phyloP scores from a whole-genome alignment of 2,797 vertebrate species.

The Lepus townsendii region DNA sequence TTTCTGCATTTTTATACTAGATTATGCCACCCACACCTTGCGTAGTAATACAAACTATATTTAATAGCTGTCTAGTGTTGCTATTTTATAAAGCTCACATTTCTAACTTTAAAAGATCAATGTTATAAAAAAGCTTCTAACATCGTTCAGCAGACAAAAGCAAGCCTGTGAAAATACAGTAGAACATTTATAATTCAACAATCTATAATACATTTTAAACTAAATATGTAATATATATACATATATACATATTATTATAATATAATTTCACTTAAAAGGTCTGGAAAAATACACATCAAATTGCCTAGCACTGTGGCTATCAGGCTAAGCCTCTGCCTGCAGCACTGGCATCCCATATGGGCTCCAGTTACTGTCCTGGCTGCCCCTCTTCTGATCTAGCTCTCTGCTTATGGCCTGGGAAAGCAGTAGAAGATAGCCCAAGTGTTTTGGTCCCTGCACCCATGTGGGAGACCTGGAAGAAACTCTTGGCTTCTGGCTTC shows the following conservation, averaged over 20 bases:
- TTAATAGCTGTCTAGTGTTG: neutral
- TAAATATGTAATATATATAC: neutral
- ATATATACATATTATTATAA: neutral
- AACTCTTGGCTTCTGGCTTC: too few relatives aligned
- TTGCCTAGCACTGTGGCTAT: neutral
- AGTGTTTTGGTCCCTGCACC: too few relatives aligned
- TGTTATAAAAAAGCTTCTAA: neutral
- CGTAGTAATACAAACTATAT: neutral
- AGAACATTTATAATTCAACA: too few relatives aligned
- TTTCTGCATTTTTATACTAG: neutral
- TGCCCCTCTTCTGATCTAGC: too few relatives aligned
- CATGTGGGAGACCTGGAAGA: too few relatives aligned
- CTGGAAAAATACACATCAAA: neutral
- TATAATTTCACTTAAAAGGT: neutral
- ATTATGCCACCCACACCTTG: neutral
- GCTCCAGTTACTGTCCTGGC: too few relatives aligned
- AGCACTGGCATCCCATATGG: too few relatives aligned
- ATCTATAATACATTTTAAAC: neutral
- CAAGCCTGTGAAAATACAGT: too few relatives aligned
- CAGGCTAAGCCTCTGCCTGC: too few relatives aligned
- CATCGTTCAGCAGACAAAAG: constrained; percentile 1
- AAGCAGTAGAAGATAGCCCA: too few relatives aligned
- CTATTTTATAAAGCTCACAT: neutral
- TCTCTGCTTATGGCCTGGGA: too few relatives aligned
- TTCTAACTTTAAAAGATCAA: constrained; percentile 13